Percentiles rank a stretch among this genome's conserved stretches.
Evolutionary conservation across 2,113 vertebrate species (phyloP).

Genomic region (Sander vitreus): DNA sequence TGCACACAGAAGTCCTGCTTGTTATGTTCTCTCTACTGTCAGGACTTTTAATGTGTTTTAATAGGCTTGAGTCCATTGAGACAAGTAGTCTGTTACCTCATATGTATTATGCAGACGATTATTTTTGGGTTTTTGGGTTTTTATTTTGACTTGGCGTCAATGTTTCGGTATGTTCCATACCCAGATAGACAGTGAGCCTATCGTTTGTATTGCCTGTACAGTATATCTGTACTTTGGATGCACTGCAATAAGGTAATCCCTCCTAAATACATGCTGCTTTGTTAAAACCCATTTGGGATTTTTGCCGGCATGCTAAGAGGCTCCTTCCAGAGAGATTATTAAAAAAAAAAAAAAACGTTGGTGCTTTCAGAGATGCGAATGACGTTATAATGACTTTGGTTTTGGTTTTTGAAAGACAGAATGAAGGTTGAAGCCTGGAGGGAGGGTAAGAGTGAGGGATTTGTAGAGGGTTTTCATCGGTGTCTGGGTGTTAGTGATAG

Average conservation of each 20-base stretch:
- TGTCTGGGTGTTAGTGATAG: constrained; percentile 38
- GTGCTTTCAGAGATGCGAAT: constrained; percentile 18
- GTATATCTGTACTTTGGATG: constrained; percentile 48
- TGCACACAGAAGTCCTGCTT: constrained; percentile 6
- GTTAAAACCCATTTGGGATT: constrained; percentile 27
- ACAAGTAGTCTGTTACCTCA: constrained; percentile 31
- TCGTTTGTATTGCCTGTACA: neutral
- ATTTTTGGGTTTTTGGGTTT: constrained; percentile 43
- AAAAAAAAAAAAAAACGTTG: constrained; percentile 29
- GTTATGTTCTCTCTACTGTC: constrained; percentile 39
- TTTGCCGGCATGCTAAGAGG: constrained; percentile 35
- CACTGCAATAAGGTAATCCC: constrained; percentile 46
- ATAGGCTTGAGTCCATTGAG: constrained; percentile 23
- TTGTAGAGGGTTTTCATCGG: constrained; percentile 32
- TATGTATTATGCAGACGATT: neutral
- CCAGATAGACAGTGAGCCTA: constrained; percentile 23
- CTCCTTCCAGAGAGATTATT: constrained; percentile 54
- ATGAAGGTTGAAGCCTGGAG: constrained; percentile 7
- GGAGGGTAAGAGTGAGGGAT: constrained; percentile 15
- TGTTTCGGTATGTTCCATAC: constrained; percentile 18
- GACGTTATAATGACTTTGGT: constrained; percentile 39
- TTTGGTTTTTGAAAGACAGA: constrained; percentile 18
- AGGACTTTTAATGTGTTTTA: constrained; percentile 18
- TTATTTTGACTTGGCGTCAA: constrained; percentile 14
- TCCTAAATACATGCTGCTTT: constrained; percentile 45